Evolutionary conservation across 2,113 vertebrate genomes (phyloP).

Genomic region (Caloenas nicobarica): DNA sequence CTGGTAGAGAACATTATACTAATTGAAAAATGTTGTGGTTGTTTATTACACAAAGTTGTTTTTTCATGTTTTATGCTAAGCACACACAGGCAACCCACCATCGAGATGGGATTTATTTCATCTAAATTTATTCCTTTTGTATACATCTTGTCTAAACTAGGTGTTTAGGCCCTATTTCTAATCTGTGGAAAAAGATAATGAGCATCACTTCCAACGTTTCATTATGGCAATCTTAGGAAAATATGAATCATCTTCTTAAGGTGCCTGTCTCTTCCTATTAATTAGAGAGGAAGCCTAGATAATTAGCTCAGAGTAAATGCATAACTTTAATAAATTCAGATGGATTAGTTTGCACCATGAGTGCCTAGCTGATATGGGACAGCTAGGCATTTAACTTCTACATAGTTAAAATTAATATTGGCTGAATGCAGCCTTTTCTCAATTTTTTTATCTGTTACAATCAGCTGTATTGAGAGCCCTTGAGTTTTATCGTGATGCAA

Average conservation of each 20-base stretch:
- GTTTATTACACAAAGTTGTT: neutral
- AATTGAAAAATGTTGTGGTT: neutral
- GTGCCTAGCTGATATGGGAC: neutral
- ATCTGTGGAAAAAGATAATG: neutral
- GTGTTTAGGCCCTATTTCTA: neutral
- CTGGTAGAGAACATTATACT: neutral
- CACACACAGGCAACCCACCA: rapidly evolving
- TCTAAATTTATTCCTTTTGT: neutral
- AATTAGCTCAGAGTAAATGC: neutral
- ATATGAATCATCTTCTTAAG: neutral
- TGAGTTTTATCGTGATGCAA: neutral
- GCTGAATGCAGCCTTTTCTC: neutral
- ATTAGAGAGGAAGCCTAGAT: neutral
- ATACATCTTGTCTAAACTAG: neutral
- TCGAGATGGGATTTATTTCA: neutral
- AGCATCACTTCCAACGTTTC: neutral
- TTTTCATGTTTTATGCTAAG: neutral
- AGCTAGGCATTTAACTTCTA: neutral
- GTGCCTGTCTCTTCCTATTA: neutral
- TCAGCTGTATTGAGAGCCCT: neutral
- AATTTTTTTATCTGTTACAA: neutral
- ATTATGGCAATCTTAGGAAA: neutral
- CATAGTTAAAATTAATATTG: neutral
- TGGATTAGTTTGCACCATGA: neutral
- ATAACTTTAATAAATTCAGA: neutral